Percentiles rank a stretch among this genome's conserved stretches.
These are phyloP conservation scores for Thecocarcelia acutangulata DNA, from an alignment of 2,888 invertebrate genomes.

Conservation along the genomic window DNA sequence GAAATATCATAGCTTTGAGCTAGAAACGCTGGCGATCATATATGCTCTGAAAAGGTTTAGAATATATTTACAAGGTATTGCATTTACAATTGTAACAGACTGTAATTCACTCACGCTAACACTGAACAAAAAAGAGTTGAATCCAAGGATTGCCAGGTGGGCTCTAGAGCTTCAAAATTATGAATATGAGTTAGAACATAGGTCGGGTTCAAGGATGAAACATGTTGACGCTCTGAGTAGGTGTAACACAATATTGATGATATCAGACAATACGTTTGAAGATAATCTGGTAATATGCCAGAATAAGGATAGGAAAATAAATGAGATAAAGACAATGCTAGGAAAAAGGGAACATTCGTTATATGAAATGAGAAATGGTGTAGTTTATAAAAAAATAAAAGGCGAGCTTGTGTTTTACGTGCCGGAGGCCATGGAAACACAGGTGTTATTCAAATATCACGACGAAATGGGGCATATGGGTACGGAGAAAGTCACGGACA, in stretches of 20 bases:
- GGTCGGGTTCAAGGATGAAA: slow-evolving; percentile 70
- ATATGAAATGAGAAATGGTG: slow-evolving; percentile 64
- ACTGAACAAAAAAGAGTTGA: too few relatives aligned
- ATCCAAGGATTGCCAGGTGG: too few relatives aligned
- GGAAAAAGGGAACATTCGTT: slow-evolving; percentile 36
- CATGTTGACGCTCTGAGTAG: slow-evolving; percentile 75
- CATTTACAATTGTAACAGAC: too few relatives aligned
- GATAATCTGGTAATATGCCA: slow-evolving; percentile 52
- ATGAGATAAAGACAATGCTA: slow-evolving; percentile 11
- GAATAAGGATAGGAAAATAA: slow-evolving; percentile 28
- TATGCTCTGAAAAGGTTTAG: neutral
- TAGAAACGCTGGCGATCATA: neutral
- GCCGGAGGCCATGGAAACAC: slow-evolving; percentile 54
- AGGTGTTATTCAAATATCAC: too few relatives aligned
- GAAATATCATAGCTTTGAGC: neutral
- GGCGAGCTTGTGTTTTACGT: slow-evolving; percentile 52
- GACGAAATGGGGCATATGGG: slow-evolving; percentile 65
- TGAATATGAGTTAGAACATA: slow-evolving; percentile 69
- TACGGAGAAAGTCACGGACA: slow-evolving; percentile 29
- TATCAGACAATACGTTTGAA: slow-evolving; percentile 57
- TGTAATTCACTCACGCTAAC: too few relatives aligned
- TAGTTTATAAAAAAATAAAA: slow-evolving; percentile 59
- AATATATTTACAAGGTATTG: slow-evolving; percentile 14
- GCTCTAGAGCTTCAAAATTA: slow-evolving; percentile 68
- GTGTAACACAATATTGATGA: slow-evolving; percentile 37